Evolutionary conservation across 2,113 vertebrate species (phyloP).

Genomic region (Australoheros scitulus): DNA sequence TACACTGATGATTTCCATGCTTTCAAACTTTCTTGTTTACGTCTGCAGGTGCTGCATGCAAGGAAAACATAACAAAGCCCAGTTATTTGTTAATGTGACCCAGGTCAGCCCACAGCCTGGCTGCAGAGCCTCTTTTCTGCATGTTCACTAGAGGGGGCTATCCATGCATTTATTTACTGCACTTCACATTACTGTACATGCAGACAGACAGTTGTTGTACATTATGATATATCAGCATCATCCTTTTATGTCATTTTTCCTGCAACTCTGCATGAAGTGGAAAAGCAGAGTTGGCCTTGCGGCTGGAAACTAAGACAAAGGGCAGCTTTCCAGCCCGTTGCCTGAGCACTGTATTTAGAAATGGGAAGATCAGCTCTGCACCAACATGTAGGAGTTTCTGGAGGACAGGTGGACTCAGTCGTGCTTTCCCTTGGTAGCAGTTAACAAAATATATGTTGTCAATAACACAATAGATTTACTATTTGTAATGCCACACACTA

Average conservation of each 20-base stretch:
- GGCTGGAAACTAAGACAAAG: background rate
- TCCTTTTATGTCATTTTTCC: background rate
- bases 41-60: background rate
- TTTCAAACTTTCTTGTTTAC: background rate
- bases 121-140: slow-evolving; percentile 33
- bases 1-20: background rate
- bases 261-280: background rate
- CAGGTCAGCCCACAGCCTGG: slow-evolving; percentile 23
- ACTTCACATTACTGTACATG: background rate
- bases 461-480: background rate
- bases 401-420: background rate
- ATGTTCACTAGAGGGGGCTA: slow-evolving; percentile 78
- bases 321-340: background rate
- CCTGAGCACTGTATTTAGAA: background rate
- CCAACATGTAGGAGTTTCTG: background rate
- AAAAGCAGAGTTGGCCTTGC: background rate
- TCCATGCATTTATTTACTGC: slow-evolving; percentile 53
- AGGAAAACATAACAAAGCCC: background rate
- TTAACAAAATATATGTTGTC: background rate
- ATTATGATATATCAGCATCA: background rate
- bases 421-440: background rate
- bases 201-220: background rate
- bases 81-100: slow-evolving; percentile 8
- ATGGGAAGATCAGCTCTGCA: background rate
- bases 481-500: background rate